These are phyloP conservation scores for Prunella himalayana DNA, from an alignment of 2,113 vertebrate genomes.

Conservation along the genomic window DNA sequence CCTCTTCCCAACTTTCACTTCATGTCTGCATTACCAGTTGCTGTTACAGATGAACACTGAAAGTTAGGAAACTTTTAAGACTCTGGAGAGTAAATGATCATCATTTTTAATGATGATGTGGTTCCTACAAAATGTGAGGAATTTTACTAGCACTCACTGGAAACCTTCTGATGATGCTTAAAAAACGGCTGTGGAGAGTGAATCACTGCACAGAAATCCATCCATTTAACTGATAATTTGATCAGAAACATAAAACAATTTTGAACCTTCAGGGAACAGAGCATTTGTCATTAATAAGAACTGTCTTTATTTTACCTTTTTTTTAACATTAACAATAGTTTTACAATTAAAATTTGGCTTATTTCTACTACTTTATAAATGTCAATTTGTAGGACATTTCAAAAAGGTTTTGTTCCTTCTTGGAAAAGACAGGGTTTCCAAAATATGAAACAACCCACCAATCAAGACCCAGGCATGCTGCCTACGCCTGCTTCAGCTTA, in stretches of 20 bases:
- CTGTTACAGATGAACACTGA: neutral
- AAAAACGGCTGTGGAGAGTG: neutral
- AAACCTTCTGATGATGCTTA: neutral
- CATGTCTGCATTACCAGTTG: neutral
- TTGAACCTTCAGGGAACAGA: neutral
- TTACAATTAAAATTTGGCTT: neutral
- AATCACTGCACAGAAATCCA: neutral
- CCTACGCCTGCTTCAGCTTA: neutral
- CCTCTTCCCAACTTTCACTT: neutral
- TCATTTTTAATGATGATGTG: neutral
- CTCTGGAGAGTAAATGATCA: neutral
- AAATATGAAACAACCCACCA: neutral
- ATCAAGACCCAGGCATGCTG: neutral
- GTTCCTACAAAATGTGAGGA: neutral
- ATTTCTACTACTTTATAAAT: neutral
- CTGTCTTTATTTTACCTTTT: neutral
- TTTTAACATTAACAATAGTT: neutral
- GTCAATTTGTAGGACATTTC: neutral
- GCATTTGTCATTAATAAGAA: neutral
- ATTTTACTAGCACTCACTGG: neutral
- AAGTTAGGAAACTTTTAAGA: neutral
- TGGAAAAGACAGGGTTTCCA: neutral
- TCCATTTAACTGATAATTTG: neutral
- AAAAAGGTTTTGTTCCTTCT: neutral
- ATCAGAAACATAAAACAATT: neutral